These are phyloP conservation scores for Glossosoma conforme DNA, from an alignment of 1,140 invertebrate genomes.

Conservation along the genomic window DNA sequence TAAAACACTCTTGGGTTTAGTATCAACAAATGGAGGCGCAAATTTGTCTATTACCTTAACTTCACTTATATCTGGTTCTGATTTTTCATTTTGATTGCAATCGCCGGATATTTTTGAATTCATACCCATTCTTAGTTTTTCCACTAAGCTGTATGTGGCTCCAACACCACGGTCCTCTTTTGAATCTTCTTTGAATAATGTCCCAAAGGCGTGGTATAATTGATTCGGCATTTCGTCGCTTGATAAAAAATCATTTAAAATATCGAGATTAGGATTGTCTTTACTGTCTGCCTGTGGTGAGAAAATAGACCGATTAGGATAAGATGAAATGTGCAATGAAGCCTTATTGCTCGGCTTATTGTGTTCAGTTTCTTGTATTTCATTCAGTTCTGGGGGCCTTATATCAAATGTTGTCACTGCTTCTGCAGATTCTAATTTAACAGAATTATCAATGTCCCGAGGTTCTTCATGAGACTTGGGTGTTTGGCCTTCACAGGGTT, in stretches of 20 bases:
- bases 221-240: constrained; percentile 58
- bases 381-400: constrained; percentile 18
- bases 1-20: constrained; percentile 7
- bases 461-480: constrained; percentile 12
- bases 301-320: constrained; percentile 61
- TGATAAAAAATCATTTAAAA: constrained; percentile 59
- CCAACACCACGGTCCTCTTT: constrained; percentile 59
- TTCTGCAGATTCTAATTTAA: constrained; percentile 41
- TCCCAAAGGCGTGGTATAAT: no score
- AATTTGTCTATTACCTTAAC: constrained; percentile 17
- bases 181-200: constrained; percentile 69
- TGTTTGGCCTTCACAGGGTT: constrained; percentile 23
- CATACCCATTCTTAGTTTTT: constrained; percentile 63
- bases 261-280: constrained; percentile 54
- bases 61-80: constrained; percentile 18
- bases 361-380: constrained; percentile 18
- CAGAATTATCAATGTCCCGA: constrained; percentile 42
- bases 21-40: constrained; percentile 1
- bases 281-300: constrained; percentile 62
- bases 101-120: constrained; percentile 28
- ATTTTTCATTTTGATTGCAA: constrained; percentile 23
- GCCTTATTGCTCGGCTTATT: constrained; percentile 25
- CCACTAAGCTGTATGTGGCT: constrained; percentile 73
- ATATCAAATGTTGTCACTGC: constrained; percentile 26
- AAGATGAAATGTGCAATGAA: constrained; percentile 30